These are phyloP conservation scores for Silvanus unidentatus DNA, from an alignment of 2,888 invertebrate species.

Conservation along the genomic window DNA sequence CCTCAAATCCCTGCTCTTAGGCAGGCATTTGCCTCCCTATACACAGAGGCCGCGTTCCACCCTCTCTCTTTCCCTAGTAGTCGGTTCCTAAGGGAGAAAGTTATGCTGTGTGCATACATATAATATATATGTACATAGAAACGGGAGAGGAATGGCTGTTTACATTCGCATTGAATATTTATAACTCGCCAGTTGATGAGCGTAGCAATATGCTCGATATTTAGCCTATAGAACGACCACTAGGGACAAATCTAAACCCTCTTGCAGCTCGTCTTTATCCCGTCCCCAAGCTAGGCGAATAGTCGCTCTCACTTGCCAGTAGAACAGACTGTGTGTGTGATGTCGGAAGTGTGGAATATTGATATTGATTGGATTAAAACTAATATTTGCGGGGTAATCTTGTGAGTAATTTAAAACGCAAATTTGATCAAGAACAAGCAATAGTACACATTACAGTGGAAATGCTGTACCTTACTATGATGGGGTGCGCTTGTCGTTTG, in stretches of 20 bases:
- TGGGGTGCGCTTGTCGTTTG: constrained; percentile 31
- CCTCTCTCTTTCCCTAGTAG: constrained; percentile 8
- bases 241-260: constrained; percentile 30
- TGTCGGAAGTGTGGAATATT: constrained; percentile 26
- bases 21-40: neutral
- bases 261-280: neutral
- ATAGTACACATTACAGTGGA: neutral
- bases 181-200: constrained; percentile 49
- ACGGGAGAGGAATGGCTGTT: constrained; percentile 33
- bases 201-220: constrained; percentile 48
- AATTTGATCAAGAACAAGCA: constrained; percentile 40
- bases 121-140: constrained; percentile 17
- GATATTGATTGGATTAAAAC: constrained; percentile 47
- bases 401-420: constrained; percentile 46
- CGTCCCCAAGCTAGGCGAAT: too few species aligned
- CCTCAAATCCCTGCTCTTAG: constrained; percentile 46
- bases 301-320: too few species aligned
- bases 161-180: constrained; percentile 49
- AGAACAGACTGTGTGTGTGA: too few species aligned
- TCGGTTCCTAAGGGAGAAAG: constrained; percentile 23
- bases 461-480: too few species aligned
- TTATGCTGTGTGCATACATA: constrained; percentile 10
- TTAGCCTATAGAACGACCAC: constrained; percentile 39
- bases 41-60: neutral
- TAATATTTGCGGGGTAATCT: constrained; percentile 48